Conservation (phyloP, 2,888 invertebrate species). For the Schizaphis graminum region DNA sequence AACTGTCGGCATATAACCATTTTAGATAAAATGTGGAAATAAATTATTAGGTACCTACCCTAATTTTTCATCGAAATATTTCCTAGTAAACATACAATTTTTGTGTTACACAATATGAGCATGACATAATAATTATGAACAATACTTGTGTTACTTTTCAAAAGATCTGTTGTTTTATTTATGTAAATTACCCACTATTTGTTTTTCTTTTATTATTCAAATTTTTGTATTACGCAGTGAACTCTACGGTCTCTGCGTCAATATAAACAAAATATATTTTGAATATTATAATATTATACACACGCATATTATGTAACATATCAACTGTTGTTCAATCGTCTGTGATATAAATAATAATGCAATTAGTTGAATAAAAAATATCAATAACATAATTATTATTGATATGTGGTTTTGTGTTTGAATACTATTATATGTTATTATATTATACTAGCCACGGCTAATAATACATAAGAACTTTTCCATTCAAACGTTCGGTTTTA, state of each 20-base stretch:
- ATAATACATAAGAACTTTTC: background rate
- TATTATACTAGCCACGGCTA: too few species aligned
- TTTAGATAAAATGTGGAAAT: background rate
- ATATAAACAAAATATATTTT: background rate
- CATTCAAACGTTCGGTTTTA: background rate
- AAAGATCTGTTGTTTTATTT: conserved; percentile 5
- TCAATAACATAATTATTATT: background rate
- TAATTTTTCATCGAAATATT: background rate
- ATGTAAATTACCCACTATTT: background rate
- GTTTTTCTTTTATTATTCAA: conserved; percentile 10
- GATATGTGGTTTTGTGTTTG: background rate
- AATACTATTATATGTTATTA: background rate
- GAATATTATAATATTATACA: background rate
- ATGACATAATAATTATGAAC: background rate
- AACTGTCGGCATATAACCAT: background rate
- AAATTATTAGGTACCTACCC: background rate
- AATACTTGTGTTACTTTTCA: background rate
- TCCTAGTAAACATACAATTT: background rate
- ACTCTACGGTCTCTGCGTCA: background rate
- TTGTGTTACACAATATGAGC: background rate
- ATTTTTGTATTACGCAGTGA: background rate
- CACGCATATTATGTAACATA: background rate
- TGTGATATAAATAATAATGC: background rate
- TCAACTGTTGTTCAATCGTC: background rate
- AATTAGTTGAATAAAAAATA: background rate